These are phyloP conservation scores for Scaptomyza montana DNA, from an alignment of 1,140 invertebrate genomes.

Conservation along the genomic window DNA sequence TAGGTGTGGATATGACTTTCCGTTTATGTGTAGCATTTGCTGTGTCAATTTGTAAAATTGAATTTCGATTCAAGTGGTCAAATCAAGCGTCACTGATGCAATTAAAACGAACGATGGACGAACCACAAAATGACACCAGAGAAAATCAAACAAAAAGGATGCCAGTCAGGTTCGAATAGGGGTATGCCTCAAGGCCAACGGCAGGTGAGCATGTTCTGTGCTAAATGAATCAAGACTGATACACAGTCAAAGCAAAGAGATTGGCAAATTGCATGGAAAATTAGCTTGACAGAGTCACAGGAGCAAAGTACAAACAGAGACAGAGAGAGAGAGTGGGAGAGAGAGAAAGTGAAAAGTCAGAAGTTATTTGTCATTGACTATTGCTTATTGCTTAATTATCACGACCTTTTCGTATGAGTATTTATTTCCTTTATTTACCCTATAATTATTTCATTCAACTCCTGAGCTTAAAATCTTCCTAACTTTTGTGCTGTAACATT, in stretches of 20 bases:
- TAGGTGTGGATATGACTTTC: not conserved
- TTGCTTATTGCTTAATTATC: too few species aligned
- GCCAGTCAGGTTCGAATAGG: not conserved
- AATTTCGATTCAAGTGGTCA: constrained; percentile 58
- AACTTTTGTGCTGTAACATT: too few species aligned
- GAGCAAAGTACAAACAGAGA: not conserved
- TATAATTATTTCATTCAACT: too few species aligned
- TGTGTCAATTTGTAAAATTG: constrained; percentile 44
- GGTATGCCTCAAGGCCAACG: not conserved
- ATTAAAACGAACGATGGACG: constrained; percentile 60
- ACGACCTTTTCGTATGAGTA: too few species aligned
- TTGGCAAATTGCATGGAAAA: constrained; percentile 64
- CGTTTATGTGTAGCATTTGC: constrained; percentile 15
- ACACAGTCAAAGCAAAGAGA: constrained; percentile 27
- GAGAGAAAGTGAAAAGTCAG: not conserved
- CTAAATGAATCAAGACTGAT: not conserved
- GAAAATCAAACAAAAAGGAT: constrained; percentile 14
- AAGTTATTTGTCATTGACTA: not conserved
- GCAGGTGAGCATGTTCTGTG: not conserved
- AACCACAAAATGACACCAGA: constrained; percentile 4
- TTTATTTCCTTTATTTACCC: too few species aligned
- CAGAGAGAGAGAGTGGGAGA: not conserved
- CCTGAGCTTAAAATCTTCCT: too few species aligned
- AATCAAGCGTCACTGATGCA: constrained; percentile 77
- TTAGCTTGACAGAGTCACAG: constrained; percentile 48